Evolutionary conservation across 1,140 invertebrate genomes (phyloP), one percentile per base, ranked within the genome.

Genomic region (Euglossa dilemma): DNA sequence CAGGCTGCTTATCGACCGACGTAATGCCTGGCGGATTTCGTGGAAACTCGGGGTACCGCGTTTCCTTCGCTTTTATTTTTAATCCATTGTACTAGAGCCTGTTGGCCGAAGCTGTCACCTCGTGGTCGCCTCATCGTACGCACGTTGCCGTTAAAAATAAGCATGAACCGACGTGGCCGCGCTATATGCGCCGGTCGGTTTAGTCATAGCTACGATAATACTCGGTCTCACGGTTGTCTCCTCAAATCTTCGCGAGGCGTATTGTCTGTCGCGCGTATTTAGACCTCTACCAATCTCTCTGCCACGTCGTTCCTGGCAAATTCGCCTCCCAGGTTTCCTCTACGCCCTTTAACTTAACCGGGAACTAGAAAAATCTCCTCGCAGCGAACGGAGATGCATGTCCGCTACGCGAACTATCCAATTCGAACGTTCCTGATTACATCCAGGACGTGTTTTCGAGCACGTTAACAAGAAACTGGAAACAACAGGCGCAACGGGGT

Each of bases 61-160:
- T n/a, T 23, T 54, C 6, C 16, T 14, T 25, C n/a, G n/a, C 25
- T 25, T 28, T 25, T 25, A 50, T 50, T 64, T 43, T 43, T 43
- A 23, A 64, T 43, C 63, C 5, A 9, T 25, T 14, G 59, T 25
- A n/a, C 36, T 36, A 36, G 36, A 4, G 1, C 4, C 36, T 36
- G 36, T 36, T 36, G 36, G 36, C 36, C 36, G 4, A 36, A 36
- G 36, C 36, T 36, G 36, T 36, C 36, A 36, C 36, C 36, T 36
- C 36, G 69, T 57, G 16, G 54, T 57, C 45, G 12, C 57, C 43
- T 73, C 23, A 7, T 45, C 56, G 56, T 59, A 20, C 36, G 28
- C 72, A n/a, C 72, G n/a, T 74, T 59, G 43, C 0, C 12, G 43
- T 45, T 59, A 61, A 74, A 74, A 74, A 74, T 59, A 59, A 59